Evolutionary conservation across 2,113 vertebrate genomes (phyloP).

Genomic region (Zosterops lateralis): DNA sequence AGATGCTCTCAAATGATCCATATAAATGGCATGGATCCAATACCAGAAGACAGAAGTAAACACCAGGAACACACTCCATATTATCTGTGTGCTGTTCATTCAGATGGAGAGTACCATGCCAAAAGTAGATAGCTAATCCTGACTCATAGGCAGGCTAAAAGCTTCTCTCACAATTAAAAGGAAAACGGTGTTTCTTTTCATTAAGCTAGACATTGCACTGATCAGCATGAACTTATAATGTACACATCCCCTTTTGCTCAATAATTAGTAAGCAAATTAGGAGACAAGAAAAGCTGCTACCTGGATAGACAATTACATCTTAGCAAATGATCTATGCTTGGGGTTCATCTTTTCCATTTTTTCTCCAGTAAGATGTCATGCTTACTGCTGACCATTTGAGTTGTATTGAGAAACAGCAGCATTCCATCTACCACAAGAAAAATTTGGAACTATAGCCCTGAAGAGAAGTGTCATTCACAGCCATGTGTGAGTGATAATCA

Average conservation of each 20-base stretch:
- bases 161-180: not conserved
- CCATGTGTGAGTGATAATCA: not conserved
- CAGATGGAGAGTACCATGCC: not conserved
- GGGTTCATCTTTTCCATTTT: not conserved
- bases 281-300: not conserved
- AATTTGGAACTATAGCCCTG: not conserved
- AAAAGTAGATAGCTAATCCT: not conserved
- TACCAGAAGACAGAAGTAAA: not conserved
- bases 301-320: not conserved
- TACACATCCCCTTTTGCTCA: not conserved
- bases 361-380: not conserved
- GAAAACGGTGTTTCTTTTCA: not conserved
- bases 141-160: not conserved
- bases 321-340: not conserved
- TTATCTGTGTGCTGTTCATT: not conserved
- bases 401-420: not conserved
- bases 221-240: not conserved
- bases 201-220: not conserved
- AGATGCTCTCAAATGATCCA: not conserved
- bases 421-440: not conserved
- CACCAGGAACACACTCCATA: not conserved
- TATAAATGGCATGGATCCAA: not conserved
- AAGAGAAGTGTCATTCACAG: not conserved
- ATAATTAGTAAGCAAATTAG: not conserved
- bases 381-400: not conserved